phyloP scores from a whole-genome alignment of 2,113 vertebrate species.

The Bufo bufo region DNA sequence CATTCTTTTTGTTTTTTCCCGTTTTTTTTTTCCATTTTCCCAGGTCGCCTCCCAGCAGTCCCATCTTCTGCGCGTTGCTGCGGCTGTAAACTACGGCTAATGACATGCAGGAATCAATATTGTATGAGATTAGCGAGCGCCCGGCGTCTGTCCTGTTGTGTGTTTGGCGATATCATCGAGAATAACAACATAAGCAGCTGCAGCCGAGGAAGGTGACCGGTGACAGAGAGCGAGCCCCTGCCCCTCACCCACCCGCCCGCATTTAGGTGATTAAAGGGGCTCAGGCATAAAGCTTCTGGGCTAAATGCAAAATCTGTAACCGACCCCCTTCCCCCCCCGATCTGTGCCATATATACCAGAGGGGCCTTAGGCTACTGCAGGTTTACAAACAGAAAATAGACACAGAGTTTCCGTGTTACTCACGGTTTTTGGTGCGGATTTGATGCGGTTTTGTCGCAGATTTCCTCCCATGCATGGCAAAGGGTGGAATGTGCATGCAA shows the following conservation, averaged over 20 bases:
- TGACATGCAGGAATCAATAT: constrained; percentile 16
- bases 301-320: not conserved
- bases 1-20: not conserved
- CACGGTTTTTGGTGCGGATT: too few species aligned
- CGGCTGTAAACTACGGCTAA: not conserved
- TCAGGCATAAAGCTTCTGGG: not conserved
- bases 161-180: not conserved
- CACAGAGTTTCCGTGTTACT: too few species aligned
- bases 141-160: not conserved
- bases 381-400: too few species aligned
- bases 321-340: not conserved
- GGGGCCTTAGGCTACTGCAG: too few species aligned
- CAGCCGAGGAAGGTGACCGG: not conserved
- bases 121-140: not conserved
- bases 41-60: not conserved
- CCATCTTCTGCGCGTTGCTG: not conserved
- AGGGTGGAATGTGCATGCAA: too few species aligned
- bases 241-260: not conserved
- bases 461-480: too few species aligned
- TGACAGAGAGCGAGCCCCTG: not conserved
- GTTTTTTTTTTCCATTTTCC: not conserved
- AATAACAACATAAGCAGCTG: constrained; percentile 1
- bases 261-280: not conserved
- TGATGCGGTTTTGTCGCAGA: too few species aligned
- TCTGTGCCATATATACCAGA: too few species aligned